Evolutionary conservation across 2,797 vertebrate genomes (phyloP), one percentile per base, ranked within the genome.

Genomic region (Sus cebifrons): DNA sequence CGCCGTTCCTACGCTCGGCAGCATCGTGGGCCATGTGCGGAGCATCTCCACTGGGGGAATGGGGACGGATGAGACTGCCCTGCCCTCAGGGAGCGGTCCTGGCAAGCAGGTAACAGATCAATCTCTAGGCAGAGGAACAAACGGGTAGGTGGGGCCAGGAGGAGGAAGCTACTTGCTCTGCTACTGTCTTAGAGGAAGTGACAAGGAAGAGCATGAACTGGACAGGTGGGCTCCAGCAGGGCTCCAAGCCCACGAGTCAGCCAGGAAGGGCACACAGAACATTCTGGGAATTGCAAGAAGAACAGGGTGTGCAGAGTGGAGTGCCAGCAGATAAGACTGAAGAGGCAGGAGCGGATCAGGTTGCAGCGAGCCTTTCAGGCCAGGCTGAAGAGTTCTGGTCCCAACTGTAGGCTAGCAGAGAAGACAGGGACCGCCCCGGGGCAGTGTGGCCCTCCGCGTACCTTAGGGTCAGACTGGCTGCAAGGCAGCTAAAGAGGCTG

Each of bases 191-290:
- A 54, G 64, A 95, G 94, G 88, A 92, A 96, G 83, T 56, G 65
- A 84, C 64, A 65, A 89, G 90, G 88, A 96, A 96, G 78, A 92
- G 13, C 44, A 3, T 1, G 17, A 67, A 62, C 67, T 52, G 27
- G 62, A 56, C 87, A 89, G 79, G 97, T 92, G 92, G 91, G 90
- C 77, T 81, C 94, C 94, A 64, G 85, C 78, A 74, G 62, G 67
- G 52, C 44, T 78, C 49, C 62, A 2, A 17, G 70, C 70, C 27
- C 27, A 87, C 56, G 83, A 85, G 52, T 65, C 56, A 36, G 64
- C 71, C 77, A 88, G 60, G 58, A 94, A 95, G 74, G 77, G 79
- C 70, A 25, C 0, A 89, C 4, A 49, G 91, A 62, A 86, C 79
- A 91, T 89, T 89, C 88, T 73, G 83, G 94, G 95, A 96, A 84